These are phyloP conservation scores for Tetramorium bicarinatum DNA, from an alignment of 2,888 invertebrate genomes.

Conservation along the genomic window DNA sequence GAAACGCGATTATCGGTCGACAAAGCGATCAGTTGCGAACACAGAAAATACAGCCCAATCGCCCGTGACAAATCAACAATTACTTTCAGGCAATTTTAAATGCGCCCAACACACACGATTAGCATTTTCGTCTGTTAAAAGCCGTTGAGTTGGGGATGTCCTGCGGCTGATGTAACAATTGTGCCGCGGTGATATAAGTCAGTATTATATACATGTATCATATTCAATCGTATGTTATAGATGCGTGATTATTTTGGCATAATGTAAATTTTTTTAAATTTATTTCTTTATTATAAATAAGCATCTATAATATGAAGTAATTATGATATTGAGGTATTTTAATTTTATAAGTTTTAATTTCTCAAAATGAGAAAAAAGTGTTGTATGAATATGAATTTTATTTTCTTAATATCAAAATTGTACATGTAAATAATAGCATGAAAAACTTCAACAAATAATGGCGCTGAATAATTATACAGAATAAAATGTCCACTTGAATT, in stretches of 20 bases:
- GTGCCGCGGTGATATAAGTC: background rate
- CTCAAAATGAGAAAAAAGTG: background rate
- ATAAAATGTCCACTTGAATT: conserved; percentile 10
- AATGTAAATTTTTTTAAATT: background rate
- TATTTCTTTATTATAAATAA: background rate
- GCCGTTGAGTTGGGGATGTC: background rate
- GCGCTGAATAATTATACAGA: background rate
- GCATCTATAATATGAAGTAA: background rate
- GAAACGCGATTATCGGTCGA: conserved; percentile 36
- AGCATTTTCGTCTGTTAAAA: conserved; percentile 15
- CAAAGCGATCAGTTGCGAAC: conserved; percentile 18
- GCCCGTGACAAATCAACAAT: conserved; percentile 11
- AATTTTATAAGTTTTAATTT: background rate
- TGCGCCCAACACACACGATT: background rate
- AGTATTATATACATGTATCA: background rate
- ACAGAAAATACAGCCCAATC: conserved; percentile 26
- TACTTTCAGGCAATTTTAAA: conserved; percentile 31
- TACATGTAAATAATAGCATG: background rate
- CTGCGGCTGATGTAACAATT: background rate
- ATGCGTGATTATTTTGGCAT: background rate
- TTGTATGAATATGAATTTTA: background rate
- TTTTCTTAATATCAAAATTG: background rate
- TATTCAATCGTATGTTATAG: background rate
- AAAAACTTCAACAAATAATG: background rate
- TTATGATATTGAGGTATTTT: background rate